Percentiles rank a stretch among this genome's conserved stretches.
These are phyloP conservation scores for Phania funesta DNA, from an alignment of 2,888 invertebrate species.

Conservation along the genomic window DNA sequence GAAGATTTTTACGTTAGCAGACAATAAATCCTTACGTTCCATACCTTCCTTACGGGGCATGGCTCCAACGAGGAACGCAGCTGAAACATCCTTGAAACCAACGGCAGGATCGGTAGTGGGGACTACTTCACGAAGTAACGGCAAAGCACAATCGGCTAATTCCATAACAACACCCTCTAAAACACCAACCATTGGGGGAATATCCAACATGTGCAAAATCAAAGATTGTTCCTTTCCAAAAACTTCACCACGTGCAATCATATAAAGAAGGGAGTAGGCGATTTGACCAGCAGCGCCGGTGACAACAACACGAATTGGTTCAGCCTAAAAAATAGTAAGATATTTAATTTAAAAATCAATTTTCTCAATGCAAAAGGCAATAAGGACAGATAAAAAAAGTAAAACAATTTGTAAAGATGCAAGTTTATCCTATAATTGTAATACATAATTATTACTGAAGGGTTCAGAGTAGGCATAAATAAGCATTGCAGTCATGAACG, in stretches of 20 bases:
- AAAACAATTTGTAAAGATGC: no score
- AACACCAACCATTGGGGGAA: constrained; percentile 97
- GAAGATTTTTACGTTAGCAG: constrained; percentile 99
- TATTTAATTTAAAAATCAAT: neutral
- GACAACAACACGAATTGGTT: constrained; percentile 95
- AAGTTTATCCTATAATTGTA: no score
- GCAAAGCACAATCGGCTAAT: constrained; percentile 96
- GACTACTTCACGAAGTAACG: constrained; percentile 90
- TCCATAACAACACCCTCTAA: constrained; percentile 99
- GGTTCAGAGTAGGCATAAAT: no score
- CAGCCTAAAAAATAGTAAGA: constrained; percentile 82
- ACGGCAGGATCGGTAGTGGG: constrained; percentile 93
- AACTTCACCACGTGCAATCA: constrained; percentile 96
- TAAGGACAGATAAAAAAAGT: no score
- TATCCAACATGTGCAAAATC: constrained; percentile 94
- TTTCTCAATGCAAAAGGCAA: no score
- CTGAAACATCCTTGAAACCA: constrained; percentile 97
- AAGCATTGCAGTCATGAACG: no score
- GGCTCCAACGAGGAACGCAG: constrained; percentile 97
- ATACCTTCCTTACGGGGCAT: constrained; percentile 99
- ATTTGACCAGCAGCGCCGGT: constrained; percentile 99
- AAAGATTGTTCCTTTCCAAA: constrained; percentile 94
- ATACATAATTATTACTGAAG: no score
- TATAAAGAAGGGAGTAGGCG: constrained; percentile 96
- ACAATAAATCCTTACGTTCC: constrained; percentile 98